Evolutionary conservation across 2,888 invertebrate genomes (phyloP), one percentile per base, ranked within the genome.

Genomic region (Heliconius ethilla): DNA sequence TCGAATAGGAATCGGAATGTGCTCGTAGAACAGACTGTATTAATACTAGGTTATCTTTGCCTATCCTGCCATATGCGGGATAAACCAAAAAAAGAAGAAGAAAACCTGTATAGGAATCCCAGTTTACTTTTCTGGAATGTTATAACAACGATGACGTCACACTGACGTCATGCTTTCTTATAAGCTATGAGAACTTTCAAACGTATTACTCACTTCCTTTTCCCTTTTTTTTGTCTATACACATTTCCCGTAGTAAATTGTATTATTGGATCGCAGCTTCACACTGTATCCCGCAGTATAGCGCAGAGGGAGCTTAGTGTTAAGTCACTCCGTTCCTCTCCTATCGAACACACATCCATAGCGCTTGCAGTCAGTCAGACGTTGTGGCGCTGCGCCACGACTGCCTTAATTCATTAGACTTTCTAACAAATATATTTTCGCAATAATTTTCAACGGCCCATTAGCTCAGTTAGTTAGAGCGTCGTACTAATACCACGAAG

Each of bases 81-180:
- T 63, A 63, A n/a, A n/a, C 15, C 25, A 13, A 15, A 27, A 27
- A 27, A 29, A 18, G 27, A 59, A 55, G 22, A 55, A 59, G 59
- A n/a, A 59, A 59, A n/a, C 59, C 59, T n/a, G 59, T 59, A 59
- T 10, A 59, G 18, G 9, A 59, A n/a, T 63, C 27, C 63, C 63
- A 63, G 63, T 29, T 63, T 3, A 63, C 25, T 27, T 63, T 15
- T 15, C 63, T 63, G 63, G 27, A 63, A 27, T 27, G 2, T 27
- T 29, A 63, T 29, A 65, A 0, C 29, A 65, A 7, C 33, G 66
- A 66, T 66, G 66, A 66, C 66, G 65, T 66, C 65, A 65, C 18
- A 22, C 18, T 66, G 33, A 66, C 66, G 66, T 66, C 66, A 67
- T 33, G 11, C 66, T 67, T 27, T 67, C 22, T 67, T 33, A 33